These are phyloP conservation scores for Sander lucioperca DNA, from an alignment of 2,113 vertebrate species.

Conservation along the genomic window DNA sequence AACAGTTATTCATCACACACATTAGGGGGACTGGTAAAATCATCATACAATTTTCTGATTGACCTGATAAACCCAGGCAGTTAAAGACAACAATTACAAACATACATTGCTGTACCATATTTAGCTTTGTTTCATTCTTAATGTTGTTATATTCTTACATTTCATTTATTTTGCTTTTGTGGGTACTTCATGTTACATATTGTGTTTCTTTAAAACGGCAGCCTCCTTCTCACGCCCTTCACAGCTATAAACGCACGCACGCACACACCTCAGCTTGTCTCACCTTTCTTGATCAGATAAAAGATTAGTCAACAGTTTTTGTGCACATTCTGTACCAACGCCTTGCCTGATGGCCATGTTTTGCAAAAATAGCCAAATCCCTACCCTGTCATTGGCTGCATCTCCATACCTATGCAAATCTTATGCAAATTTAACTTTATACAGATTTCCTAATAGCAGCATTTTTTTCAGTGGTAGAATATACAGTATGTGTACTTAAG, in stretches of 20 bases:
- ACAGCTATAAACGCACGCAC: neutral
- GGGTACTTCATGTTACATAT: neutral
- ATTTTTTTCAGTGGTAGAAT: slow-evolving; percentile 31
- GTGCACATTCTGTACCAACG: slow-evolving; percentile 36
- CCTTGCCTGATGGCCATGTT: slow-evolving; percentile 41
- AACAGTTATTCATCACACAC: neutral
- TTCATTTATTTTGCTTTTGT: neutral
- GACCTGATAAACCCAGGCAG: neutral
- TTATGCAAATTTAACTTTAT: slow-evolving; percentile 64
- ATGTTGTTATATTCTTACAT: neutral
- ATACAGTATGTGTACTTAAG: slow-evolving; percentile 14
- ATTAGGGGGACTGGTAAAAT: neutral
- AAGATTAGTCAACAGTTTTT: slow-evolving; percentile 63
- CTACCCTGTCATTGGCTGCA: slow-evolving; percentile 52
- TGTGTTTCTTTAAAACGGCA: neutral
- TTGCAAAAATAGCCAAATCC: slow-evolving; percentile 70
- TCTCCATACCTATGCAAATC: slow-evolving; percentile 61
- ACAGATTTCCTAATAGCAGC: slow-evolving; percentile 53
- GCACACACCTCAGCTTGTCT: neutral
- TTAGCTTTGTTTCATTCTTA: neutral
- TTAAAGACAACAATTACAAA: neutral
- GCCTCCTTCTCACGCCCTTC: neutral
- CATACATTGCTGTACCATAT: neutral
- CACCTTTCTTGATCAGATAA: slow-evolving; percentile 47
- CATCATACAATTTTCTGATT: neutral